A percentile compares a stretch with the other conserved stretches of the same genome.
phyloP scores from a whole-genome alignment of 2,113 vertebrate species.

The Laterallus jamaicensis region DNA sequence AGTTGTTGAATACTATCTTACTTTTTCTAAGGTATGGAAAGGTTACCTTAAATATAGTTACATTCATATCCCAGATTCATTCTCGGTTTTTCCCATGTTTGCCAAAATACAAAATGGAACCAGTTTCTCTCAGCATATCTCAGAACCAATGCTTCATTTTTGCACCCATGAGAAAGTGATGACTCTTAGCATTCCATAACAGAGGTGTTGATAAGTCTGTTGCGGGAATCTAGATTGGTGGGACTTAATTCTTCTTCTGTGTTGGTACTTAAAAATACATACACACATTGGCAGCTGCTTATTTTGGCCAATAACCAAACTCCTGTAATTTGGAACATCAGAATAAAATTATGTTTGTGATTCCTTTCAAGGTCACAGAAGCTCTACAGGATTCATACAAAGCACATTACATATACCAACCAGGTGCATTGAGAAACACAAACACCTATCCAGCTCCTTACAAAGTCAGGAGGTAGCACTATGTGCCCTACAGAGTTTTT shows the following conservation, averaged over 20 bases:
- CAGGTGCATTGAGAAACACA: not conserved
- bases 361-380: not conserved
- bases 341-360: not conserved
- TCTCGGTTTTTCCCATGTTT: not conserved
- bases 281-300: not conserved
- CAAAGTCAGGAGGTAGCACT: not conserved
- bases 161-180: constrained; percentile 4
- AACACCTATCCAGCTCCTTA: not conserved
- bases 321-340: not conserved
- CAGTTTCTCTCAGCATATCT: constrained; percentile 2
- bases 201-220: not conserved
- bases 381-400: not conserved
- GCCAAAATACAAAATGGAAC: constrained; percentile 31
- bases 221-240: not conserved
- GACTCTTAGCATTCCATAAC: not conserved
- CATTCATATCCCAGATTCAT: not conserved
- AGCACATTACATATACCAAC: not conserved
- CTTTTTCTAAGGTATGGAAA: constrained; percentile 29
- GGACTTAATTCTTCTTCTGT: not conserved
- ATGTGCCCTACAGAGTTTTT: fast-evolving
- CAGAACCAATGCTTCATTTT: constrained; percentile 49
- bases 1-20: constrained; percentile 40
- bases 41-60: constrained; percentile 40
- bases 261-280: not conserved
- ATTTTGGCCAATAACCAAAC: constrained; percentile 10